Conservation (phyloP, 2,797 vertebrate species). For the Coreius guichenoti region DNA sequence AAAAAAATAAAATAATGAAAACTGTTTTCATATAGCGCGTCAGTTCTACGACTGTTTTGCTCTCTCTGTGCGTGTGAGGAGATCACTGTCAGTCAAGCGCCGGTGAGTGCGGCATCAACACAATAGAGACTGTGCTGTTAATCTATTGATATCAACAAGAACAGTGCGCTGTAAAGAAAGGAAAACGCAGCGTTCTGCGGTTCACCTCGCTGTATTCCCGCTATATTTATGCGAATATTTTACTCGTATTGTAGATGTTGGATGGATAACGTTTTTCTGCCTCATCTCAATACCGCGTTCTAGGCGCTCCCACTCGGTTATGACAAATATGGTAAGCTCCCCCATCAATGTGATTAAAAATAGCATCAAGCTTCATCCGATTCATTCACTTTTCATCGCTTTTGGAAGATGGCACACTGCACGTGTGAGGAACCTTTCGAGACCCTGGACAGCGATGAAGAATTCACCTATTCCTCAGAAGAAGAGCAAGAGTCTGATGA, state of each 20-base stretch:
- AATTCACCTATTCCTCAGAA: conserved; percentile 17
- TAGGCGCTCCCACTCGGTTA: background rate
- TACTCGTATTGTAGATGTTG: background rate
- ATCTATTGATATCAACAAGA: background rate
- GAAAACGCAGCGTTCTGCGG: background rate
- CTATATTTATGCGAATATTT: background rate
- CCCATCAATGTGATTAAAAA: conserved; percentile 9
- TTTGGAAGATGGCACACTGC: conserved; percentile 34
- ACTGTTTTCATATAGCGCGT: background rate
- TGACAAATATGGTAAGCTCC: conserved; percentile 7
- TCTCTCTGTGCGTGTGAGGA: background rate
- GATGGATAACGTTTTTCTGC: background rate
- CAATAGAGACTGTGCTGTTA: background rate
- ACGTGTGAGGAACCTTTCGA: background rate
- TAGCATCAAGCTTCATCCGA: conserved; percentile 21
- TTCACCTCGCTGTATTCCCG: background rate
- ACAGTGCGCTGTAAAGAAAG: too few species aligned
- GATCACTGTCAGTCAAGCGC: background rate
- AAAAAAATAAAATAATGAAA: too few species aligned
- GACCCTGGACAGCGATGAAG: conserved; percentile 23
- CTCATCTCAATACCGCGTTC: background rate
- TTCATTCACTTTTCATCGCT: conserved; percentile 39
- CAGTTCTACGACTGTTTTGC: background rate
- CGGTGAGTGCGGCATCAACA: background rate
- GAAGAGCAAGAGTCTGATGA: conserved; percentile 14